phyloP scores from a whole-genome alignment of 2,797 vertebrate species.

The Chromobotia macracanthus region DNA sequence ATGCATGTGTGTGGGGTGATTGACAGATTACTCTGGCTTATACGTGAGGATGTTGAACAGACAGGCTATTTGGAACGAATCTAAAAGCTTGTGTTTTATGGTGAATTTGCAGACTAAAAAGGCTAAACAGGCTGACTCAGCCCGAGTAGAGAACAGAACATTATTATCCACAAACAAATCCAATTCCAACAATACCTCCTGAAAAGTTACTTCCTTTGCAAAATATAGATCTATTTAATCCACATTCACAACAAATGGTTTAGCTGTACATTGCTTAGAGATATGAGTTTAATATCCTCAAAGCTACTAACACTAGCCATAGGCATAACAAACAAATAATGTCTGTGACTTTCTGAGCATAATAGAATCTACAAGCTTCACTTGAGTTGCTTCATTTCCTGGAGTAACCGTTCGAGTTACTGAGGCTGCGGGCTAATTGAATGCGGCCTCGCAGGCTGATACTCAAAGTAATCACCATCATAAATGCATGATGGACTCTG shows the following conservation, averaged over 20 bases:
- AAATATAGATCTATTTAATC: not conserved
- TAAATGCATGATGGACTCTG: slow-evolving; percentile 43
- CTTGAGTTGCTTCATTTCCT: slow-evolving; percentile 1
- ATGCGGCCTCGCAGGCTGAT: slow-evolving; percentile 29
- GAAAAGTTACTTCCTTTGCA: no score
- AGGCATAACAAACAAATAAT: not conserved
- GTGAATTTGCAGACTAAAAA: not conserved
- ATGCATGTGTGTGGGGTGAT: not conserved
- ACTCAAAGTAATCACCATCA: slow-evolving; percentile 30
- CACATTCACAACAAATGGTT: not conserved
- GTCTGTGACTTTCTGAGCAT: not conserved
- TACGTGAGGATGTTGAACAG: not conserved
- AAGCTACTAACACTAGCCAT: not conserved
- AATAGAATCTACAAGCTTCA: not conserved
- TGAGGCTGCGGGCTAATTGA: slow-evolving; percentile 38
- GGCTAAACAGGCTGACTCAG: not conserved
- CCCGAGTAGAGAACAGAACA: not conserved
- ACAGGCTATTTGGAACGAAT: not conserved
- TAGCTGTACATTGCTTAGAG: not conserved
- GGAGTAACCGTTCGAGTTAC: slow-evolving; percentile 4
- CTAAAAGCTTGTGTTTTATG: not conserved
- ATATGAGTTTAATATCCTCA: not conserved
- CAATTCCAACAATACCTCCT: not conserved
- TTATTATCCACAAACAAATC: not conserved
- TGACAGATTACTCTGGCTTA: not conserved